These are phyloP conservation scores for Scaptomyza montana DNA, from an alignment of 1,140 invertebrate genomes.

Conservation along the genomic window DNA sequence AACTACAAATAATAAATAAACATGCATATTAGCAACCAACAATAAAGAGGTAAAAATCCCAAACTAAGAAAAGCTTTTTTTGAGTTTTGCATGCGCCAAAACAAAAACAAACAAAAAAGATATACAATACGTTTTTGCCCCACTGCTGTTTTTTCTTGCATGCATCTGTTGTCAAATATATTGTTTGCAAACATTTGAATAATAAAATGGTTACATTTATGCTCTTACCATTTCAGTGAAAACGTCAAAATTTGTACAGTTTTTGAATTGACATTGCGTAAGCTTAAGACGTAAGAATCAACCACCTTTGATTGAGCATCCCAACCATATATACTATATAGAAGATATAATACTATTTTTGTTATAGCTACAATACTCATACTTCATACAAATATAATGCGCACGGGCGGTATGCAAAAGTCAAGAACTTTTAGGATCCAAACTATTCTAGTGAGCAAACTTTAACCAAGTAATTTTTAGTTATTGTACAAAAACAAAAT, in stretches of 20 bases:
- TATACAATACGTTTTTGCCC: slow-evolving; percentile 10
- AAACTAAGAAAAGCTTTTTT: slow-evolving; percentile 1
- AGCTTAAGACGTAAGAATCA: slow-evolving; percentile 55
- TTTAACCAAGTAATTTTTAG: slow-evolving; percentile 1
- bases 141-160: slow-evolving; percentile 21
- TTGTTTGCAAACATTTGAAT: slow-evolving; percentile 34
- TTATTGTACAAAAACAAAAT: slow-evolving; percentile 12
- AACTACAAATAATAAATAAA: slow-evolving; percentile 42
- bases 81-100: slow-evolving; percentile 13
- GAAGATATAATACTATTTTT: slow-evolving; percentile 31
- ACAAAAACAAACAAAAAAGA: background rate
- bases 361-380: slow-evolving; percentile 40
- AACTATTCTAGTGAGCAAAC: background rate
- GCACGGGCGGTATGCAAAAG: slow-evolving; percentile 15
- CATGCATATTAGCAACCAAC: slow-evolving; percentile 49
- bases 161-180: slow-evolving; percentile 28
- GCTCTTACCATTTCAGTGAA: slow-evolving; percentile 79
- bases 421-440: slow-evolving; percentile 2
- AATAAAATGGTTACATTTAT: slow-evolving; percentile 54
- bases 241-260: slow-evolving; percentile 64
- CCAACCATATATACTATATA: slow-evolving; percentile 15
- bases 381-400: slow-evolving; percentile 8
- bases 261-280: slow-evolving; percentile 62
- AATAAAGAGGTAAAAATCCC: slow-evolving; percentile 52
- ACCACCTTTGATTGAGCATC: slow-evolving; percentile 61